Evolutionary conservation across 2,888 invertebrate species (phyloP).

Genomic region (Caradrina kadenii): DNA sequence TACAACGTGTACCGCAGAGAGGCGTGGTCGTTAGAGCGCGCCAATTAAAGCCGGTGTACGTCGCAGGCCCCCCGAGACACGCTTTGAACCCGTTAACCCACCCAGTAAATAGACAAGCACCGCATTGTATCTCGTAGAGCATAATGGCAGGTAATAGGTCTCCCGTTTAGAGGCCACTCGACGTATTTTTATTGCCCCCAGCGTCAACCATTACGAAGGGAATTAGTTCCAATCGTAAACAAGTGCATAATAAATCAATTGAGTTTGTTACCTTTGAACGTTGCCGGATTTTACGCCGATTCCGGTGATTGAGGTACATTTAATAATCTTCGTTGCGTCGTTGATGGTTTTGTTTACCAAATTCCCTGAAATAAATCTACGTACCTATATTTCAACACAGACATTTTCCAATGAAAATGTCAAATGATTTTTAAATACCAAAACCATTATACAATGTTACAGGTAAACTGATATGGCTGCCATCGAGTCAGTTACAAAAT

Average conservation of each 20-base stretch:
- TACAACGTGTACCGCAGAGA: conserved; percentile 42
- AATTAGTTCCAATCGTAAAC: conserved; percentile 57
- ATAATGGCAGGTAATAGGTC: conserved; percentile 58
- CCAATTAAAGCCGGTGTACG: conserved; percentile 58
- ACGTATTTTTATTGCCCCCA: conserved; percentile 57
- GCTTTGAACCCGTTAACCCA: conserved; percentile 61
- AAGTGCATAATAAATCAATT: conserved; percentile 57
- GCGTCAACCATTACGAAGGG: conserved; percentile 46
- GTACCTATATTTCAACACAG: neutral
- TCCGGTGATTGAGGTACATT: conserved; percentile 41
- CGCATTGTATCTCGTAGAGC: conserved; percentile 41
- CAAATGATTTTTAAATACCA: neutral
- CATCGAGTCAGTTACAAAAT: neutral
- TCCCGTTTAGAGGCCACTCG: conserved; percentile 53
- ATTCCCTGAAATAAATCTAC: neutral
- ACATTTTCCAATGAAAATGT: neutral
- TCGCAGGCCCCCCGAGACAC: conserved; percentile 36
- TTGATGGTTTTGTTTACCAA: neutral
- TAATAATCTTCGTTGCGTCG: conserved; percentile 12
- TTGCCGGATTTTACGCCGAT: conserved; percentile 29
- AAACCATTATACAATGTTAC: neutral
- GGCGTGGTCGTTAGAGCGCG: conserved; percentile 48
- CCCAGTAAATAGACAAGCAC: conserved; percentile 51
- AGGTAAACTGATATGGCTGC: conserved; percentile 1
- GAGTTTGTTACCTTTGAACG: conserved; percentile 48